Evolutionary conservation across 2,113 vertebrate species (phyloP).

Genomic region (Sakesphorus luctuosus): DNA sequence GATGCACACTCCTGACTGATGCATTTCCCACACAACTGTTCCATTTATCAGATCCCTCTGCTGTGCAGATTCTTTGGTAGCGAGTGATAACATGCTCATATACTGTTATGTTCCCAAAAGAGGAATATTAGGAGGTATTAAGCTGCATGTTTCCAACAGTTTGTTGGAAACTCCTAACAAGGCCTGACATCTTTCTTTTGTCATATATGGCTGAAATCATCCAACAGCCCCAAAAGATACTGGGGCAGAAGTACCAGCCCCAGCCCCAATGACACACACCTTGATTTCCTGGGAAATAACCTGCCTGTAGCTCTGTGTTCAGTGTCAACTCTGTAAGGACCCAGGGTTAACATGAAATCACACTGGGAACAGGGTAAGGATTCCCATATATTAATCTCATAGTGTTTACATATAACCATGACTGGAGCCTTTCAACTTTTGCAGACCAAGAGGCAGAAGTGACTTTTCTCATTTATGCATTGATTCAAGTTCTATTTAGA

Average conservation of each 20-base stretch:
- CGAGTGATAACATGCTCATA: neutral
- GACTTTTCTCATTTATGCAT: neutral
- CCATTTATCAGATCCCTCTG: neutral
- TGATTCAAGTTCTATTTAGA: neutral
- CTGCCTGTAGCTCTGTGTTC: neutral
- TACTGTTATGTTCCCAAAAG: neutral
- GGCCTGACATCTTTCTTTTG: neutral
- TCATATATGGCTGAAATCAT: neutral
- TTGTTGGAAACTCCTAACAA: neutral
- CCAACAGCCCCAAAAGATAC: neutral
- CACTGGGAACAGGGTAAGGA: neutral
- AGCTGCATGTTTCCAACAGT: neutral
- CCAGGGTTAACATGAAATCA: neutral
- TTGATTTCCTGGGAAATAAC: neutral
- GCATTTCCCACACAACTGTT: neutral
- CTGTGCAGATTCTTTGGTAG: neutral
- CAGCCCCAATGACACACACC: neutral
- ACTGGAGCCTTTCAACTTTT: neutral
- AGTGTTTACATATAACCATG: neutral
- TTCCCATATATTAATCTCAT: neutral
- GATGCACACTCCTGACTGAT: neutral
- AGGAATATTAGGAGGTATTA: neutral
- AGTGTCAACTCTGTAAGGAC: neutral
- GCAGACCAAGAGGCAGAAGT: neutral
- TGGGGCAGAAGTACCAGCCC: neutral